These are phyloP conservation scores for Homalodisca vitripennis DNA, from an alignment of 1,140 invertebrate species.

Conservation along the genomic window DNA sequence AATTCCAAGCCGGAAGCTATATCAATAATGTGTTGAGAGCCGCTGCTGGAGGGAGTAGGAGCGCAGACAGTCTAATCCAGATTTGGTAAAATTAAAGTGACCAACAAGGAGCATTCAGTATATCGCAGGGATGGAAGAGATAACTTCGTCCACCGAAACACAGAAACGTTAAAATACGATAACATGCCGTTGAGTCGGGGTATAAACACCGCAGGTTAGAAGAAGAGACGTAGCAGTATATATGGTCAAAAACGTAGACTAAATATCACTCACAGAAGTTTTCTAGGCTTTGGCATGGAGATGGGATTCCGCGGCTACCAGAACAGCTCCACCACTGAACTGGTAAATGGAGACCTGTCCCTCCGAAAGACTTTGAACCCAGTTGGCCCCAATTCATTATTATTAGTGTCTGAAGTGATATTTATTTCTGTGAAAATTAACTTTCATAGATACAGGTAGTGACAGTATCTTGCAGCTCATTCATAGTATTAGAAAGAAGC, in stretches of 20 bases:
- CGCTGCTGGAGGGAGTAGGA: background rate
- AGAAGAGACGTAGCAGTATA: background rate
- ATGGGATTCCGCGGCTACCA: background rate
- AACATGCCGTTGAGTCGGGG: background rate
- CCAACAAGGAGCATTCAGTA: background rate
- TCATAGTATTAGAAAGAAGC: slow-evolving; percentile 2
- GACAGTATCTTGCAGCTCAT: background rate
- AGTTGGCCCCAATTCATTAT: slow-evolving; percentile 3
- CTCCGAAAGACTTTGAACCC: background rate
- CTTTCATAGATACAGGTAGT: background rate
- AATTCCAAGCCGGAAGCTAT: slow-evolving; percentile 1
- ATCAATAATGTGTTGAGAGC: slow-evolving; percentile 5
- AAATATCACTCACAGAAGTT: background rate
- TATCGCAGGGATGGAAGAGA: background rate
- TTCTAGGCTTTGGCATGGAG: slow-evolving; percentile 3
- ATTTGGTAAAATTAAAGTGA: background rate
- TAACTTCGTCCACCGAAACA: slow-evolving; percentile 8
- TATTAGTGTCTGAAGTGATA: background rate
- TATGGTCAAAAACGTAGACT: background rate
- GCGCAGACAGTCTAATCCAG: background rate
- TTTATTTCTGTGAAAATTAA: slow-evolving; percentile 3
- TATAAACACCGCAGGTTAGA: background rate
- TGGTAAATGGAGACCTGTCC: background rate
- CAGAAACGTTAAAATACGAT: background rate
- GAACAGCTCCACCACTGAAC: background rate